These are phyloP conservation scores for Napeogenes sylphis DNA, from an alignment of 2,888 invertebrate species.

Conservation along the genomic window DNA sequence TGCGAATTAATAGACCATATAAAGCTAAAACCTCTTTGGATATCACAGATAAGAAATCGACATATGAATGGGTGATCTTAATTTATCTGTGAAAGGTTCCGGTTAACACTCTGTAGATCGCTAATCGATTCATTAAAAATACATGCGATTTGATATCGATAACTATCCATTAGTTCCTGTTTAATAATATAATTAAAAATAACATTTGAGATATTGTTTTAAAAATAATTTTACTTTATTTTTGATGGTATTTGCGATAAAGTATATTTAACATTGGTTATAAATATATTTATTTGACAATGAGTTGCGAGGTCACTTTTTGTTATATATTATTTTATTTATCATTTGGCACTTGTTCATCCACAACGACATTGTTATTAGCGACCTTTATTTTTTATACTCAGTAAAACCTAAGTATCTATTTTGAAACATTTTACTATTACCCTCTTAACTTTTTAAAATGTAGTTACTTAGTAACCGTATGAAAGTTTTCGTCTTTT, in stretches of 20 bases:
- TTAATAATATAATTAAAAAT: slow-evolving; percentile 38
- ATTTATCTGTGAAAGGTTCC: slow-evolving; percentile 69
- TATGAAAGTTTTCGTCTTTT: no score
- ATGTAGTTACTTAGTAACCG: neutral
- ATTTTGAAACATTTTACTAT: slow-evolving; percentile 5
- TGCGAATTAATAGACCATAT: slow-evolving; percentile 64
- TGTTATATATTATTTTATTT: slow-evolving; percentile 51
- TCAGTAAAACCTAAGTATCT: slow-evolving; percentile 9
- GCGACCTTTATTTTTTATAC: slow-evolving; percentile 57
- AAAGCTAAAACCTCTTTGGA: slow-evolving; percentile 41
- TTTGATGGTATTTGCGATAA: no score
- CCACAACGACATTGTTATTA: slow-evolving; percentile 65
- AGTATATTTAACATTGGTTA: slow-evolving; percentile 25
- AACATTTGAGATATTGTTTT: neutral
- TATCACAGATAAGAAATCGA: slow-evolving; percentile 62
- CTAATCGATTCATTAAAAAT: slow-evolving; percentile 65
- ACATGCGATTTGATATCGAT: slow-evolving; percentile 54
- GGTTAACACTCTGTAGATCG: slow-evolving; percentile 60
- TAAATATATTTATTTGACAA: slow-evolving; percentile 43
- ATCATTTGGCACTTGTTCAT: slow-evolving; percentile 56
- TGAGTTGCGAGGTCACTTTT: slow-evolving; percentile 64
- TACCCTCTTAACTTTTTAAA: slow-evolving; percentile 2
- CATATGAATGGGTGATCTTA: slow-evolving; percentile 74
- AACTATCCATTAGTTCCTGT: no score
- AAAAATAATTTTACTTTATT: no score